phyloP scores from a whole-genome alignment of 2,888 invertebrate genomes.

The Archaeoteleia sp. region DNA sequence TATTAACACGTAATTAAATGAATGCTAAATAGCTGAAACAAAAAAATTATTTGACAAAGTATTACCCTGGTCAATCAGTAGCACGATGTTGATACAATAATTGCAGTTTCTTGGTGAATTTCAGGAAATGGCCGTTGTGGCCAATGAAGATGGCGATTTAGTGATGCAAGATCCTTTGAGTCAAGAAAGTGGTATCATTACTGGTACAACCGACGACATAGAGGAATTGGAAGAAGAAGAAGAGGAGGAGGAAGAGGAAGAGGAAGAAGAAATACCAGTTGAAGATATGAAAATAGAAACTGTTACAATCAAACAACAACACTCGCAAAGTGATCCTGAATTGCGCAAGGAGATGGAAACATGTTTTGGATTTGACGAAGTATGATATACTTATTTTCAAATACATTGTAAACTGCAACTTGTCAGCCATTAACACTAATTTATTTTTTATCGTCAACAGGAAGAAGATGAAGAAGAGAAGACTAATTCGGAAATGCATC shows the following conservation, averaged over 20 bases:
- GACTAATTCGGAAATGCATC: slow-evolving; percentile 70
- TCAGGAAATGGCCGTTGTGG: slow-evolving; percentile 75
- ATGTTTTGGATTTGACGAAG: slow-evolving; percentile 89
- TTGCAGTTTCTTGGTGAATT: too few relatives aligned
- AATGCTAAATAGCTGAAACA: too few relatives aligned
- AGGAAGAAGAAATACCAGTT: slow-evolving; percentile 69
- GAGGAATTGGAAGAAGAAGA: slow-evolving; percentile 75
- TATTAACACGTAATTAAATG: too few relatives aligned
- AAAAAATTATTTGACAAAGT: too few relatives aligned
- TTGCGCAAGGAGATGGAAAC: slow-evolving; percentile 83
- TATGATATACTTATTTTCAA: slow-evolving; percentile 73
- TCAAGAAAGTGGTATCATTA: slow-evolving; percentile 76
- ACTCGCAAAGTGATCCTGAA: slow-evolving; percentile 65
- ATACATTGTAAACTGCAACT: slow-evolving; percentile 4
- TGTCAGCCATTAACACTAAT: slow-evolving; percentile 1
- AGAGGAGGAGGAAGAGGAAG: slow-evolving; percentile 73
- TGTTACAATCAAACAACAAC: slow-evolving; percentile 58
- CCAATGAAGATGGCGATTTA: slow-evolving; percentile 74
- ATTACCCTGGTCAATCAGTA: too few relatives aligned
- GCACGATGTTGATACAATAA: too few relatives aligned
- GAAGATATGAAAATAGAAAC: slow-evolving; percentile 63
- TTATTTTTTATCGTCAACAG: slow-evolving; percentile 50
- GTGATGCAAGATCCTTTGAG: slow-evolving; percentile 72
- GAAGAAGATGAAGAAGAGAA: slow-evolving; percentile 76
- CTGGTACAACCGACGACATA: slow-evolving; percentile 72